Evolutionary conservation across 2,797 vertebrate species (phyloP).

Genomic region (Moxostoma hubbsi): DNA sequence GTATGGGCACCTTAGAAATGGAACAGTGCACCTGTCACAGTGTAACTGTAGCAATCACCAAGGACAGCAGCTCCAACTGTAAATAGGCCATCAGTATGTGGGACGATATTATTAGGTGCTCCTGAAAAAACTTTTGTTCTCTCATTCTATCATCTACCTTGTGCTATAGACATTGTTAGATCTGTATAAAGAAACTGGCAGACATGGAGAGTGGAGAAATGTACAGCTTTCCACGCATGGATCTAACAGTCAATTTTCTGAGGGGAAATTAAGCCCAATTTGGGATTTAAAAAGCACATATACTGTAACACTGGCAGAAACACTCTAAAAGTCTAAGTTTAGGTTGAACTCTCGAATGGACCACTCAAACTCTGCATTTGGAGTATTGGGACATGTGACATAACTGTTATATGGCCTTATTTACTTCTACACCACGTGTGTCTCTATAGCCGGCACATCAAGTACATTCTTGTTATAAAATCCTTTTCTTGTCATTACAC

Average conservation of each 20-base stretch:
- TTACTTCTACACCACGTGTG: not conserved
- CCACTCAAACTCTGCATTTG: not conserved
- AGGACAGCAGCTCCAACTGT: slow-evolving; percentile 46
- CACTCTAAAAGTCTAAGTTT: not conserved
- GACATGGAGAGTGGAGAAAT: not conserved
- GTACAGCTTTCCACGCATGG: not conserved
- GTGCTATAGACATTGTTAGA: slow-evolving; percentile 25
- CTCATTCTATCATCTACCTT: slow-evolving; percentile 9
- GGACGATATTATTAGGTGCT: slow-evolving; percentile 53
- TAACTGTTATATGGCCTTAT: not conserved
- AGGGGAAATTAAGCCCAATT: slow-evolving; percentile 1
- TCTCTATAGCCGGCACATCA: no score
- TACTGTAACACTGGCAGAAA: not conserved
- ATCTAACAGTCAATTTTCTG: not conserved
- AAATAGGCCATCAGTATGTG: slow-evolving; percentile 56
- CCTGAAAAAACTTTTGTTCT: slow-evolving; percentile 42
- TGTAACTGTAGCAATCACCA: slow-evolving; percentile 39
- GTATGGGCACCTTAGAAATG: slow-evolving; percentile 18
- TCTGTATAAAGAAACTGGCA: slow-evolving; percentile 1
- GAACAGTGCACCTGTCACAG: slow-evolving; percentile 38
- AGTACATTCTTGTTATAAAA: no score
- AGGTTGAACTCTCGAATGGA: not conserved
- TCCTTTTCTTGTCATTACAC: no score
- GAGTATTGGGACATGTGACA: not conserved
- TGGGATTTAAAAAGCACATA: not conserved